Base-by-base conservation (phyloP, 2,888 invertebrate genomes). In the Folsomia candida region DNA sequence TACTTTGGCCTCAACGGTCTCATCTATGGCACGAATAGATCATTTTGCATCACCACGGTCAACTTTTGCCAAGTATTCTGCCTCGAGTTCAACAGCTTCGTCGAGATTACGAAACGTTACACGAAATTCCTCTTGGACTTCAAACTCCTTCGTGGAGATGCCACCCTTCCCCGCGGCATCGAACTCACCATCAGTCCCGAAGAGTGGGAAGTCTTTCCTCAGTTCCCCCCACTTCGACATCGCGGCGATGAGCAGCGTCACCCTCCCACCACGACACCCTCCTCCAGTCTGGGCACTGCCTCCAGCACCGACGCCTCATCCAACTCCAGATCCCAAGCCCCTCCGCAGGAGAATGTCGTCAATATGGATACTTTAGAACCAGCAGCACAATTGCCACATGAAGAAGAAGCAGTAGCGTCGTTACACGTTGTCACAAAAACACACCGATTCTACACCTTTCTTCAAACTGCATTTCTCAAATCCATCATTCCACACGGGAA, bases 1-100 rank as follows among this genome's bases (percentile, higher is more conserved):
- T 80, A 77, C 60, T 78, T 80, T 72, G 79, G 79, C 0, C 51
- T 78, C 14, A 67, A 65, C 29, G 79, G 79, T 14, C 69, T 80
- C 1, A 60, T 78, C 3, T 62, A 63, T 25, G 77, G 78, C 1
- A 58, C 64, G 0, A 78, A 78, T 63, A 68, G 70, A 25, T 29
- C 74, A 9, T 76, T 61, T 61, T 59, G 70, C 37, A 73, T 78
- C 27, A 54, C 57, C 6, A 77, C 78, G 9, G 47, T 76, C 14
- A 78, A 78, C 1, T 71, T 78, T 58, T 78, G 78, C 24, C 74
- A 75, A 14, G 62, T 80, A 14, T 77, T 77, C 25, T 78, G 77
- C 59, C 66, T 80, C 9, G 62, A 67, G 14, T 71, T 69, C 51
- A 73, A 72, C 22, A 75, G 68, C 47, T 77, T 78, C 51, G 27